Conservation (phyloP, 2,113 vertebrate genomes). For the Chaetodon auriga region DNA sequence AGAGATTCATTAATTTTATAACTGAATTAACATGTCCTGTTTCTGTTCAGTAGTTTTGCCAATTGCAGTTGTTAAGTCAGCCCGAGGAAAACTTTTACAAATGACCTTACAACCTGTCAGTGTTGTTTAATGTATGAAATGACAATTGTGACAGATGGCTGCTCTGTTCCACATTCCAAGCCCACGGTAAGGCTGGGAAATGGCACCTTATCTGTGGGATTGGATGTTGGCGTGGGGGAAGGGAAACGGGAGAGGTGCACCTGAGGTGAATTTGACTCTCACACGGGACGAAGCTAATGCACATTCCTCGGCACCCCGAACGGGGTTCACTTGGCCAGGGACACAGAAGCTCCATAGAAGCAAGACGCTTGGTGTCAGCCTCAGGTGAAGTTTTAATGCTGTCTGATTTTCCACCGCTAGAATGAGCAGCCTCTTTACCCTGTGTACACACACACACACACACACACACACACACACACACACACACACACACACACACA, state of each 20-base stretch:
- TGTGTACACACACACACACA: slow-evolving; percentile 23
- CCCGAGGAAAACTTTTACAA: slow-evolving; percentile 8
- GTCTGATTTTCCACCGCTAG: slow-evolving; percentile 79
- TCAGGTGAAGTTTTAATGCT: slow-evolving; percentile 83
- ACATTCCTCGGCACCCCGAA: slow-evolving; percentile 84
- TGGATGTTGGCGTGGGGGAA: slow-evolving; percentile 79
- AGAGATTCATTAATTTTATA: slow-evolving; percentile 67
- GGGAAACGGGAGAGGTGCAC: slow-evolving; percentile 74
- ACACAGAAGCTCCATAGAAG: slow-evolving; percentile 87
- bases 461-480: slow-evolving; percentile 26
- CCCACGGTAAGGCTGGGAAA: slow-evolving; percentile 72
- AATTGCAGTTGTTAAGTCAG: neutral
- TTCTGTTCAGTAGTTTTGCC: neutral
- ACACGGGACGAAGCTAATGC: slow-evolving; percentile 82
- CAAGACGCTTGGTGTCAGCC: slow-evolving; percentile 79
- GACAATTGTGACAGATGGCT: slow-evolving; percentile 55
- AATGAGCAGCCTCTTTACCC: slow-evolving; percentile 77
- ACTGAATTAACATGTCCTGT: slow-evolving; percentile 10
- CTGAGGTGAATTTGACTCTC: slow-evolving; percentile 85
- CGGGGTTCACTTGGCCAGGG: slow-evolving; percentile 81
- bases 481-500: slow-evolving; percentile 20
- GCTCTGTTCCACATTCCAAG: slow-evolving; percentile 71
- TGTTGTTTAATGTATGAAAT: slow-evolving; percentile 66
- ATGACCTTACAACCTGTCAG: slow-evolving; percentile 6
- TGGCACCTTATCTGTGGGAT: slow-evolving; percentile 82